Percentiles rank a stretch among this genome's conserved stretches.
Conservation (phyloP, 2,113 vertebrate species). For the Gasterosteus nipponicus region DNA sequence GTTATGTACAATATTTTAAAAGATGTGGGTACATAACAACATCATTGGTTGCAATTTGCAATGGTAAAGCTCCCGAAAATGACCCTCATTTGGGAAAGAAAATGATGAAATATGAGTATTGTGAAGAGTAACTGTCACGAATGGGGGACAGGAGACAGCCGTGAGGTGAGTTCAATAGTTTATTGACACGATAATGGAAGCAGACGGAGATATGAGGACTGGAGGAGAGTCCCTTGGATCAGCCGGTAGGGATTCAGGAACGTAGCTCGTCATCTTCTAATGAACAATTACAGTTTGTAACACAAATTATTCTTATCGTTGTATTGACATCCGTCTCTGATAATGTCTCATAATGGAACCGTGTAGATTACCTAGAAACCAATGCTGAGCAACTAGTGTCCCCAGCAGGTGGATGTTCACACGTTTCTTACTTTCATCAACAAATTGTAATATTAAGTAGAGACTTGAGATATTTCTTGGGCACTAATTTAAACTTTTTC, state of each 20-base stretch:
- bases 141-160: too few species aligned
- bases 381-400: constrained; percentile 13
- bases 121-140: too few species aligned
- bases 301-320: background rate
- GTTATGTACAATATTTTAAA: background rate
- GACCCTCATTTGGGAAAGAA: background rate
- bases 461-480: background rate
- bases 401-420: constrained; percentile 37
- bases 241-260: too few species aligned
- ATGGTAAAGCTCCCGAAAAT: background rate
- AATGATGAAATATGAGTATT: too few species aligned
- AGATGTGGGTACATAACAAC: background rate
- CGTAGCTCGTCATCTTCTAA: background rate
- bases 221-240: too few species aligned
- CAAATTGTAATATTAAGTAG: constrained; percentile 3
- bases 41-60: background rate
- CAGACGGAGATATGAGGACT: too few species aligned
- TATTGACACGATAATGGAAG: too few species aligned
- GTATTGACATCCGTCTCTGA: background rate
- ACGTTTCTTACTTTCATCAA: constrained; percentile 30
- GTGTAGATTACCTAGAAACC: background rate
- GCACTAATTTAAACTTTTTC: background rate
- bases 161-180: too few species aligned
- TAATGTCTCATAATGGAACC: background rate
- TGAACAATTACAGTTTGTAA: background rate